A percentile compares a stretch with the other conserved stretches of the same genome.
These are phyloP conservation scores for Zaprionus bogoriensis DNA, from an alignment of 2,888 invertebrate species.

Conservation along the genomic window DNA sequence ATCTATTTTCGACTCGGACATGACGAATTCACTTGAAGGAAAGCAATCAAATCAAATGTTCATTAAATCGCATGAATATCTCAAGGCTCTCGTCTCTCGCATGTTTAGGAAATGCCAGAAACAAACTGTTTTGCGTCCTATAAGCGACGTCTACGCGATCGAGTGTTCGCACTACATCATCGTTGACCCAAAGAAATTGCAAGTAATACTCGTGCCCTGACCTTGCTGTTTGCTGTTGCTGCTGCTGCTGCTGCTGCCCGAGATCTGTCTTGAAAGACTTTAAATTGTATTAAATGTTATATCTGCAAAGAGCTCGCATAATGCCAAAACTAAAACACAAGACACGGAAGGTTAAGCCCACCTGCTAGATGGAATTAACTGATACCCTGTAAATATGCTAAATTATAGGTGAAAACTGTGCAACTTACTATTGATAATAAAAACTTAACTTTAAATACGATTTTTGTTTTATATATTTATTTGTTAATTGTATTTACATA, in stretches of 20 bases:
- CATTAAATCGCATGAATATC: slow-evolving; percentile 2
- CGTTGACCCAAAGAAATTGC: slow-evolving; percentile 48
- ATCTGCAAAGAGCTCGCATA: not conserved
- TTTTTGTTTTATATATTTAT: too few species aligned
- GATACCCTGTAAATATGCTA: not conserved
- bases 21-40: slow-evolving; percentile 41
- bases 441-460: slow-evolving; percentile 13
- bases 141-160: too few species aligned
- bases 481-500: too few species aligned
- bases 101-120: slow-evolving; percentile 25
- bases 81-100: slow-evolving; percentile 30
- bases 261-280: slow-evolving; percentile 25
- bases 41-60: slow-evolving; percentile 11
- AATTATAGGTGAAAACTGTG: not conserved
- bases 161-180: slow-evolving; percentile 26
- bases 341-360: not conserved
- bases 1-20: slow-evolving; percentile 6
- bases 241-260: slow-evolving; percentile 15
- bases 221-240: too few species aligned
- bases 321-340: not conserved
- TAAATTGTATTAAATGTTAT: slow-evolving; percentile 26
- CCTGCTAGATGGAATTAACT: not conserved
- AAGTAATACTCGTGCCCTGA: slow-evolving; percentile 61
- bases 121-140: slow-evolving; percentile 2
- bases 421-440: not conserved